Evolutionary conservation across 2,113 vertebrate species (phyloP), one percentile per base, ranked within the genome.

Genomic region (Tetraodon nigroviridis): DNA sequence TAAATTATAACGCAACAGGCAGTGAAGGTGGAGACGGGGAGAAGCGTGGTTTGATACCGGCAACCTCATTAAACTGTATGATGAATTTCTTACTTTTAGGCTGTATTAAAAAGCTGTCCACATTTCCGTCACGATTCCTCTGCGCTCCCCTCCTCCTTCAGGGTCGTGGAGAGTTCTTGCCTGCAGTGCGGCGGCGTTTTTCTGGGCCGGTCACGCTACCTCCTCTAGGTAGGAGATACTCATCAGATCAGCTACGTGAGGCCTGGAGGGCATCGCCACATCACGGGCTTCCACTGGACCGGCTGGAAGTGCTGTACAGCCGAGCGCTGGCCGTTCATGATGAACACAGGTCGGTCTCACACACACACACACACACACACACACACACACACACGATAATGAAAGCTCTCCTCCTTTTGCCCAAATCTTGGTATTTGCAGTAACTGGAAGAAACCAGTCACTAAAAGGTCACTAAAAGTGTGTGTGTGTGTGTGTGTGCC

Each of bases 161-260:
- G 87, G 48, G 47, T 65, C 78, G 59, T 6, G 73, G 74, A 29
- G 79, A 79, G 5, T 83, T 87, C 4, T 62, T 84, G 12, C 79
- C 82, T 3, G 48, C 21, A 5, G 81, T 93, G 51, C 79, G 85
- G 37, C 88, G 92, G 5, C 86, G 89, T 19, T 94, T 90, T 71
- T 96, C 93, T 0, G 93, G 93, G 18, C 86, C 84, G 0, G 75
- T 91, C 3, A 7, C 90, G 58, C 85, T 94, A 20, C 93, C 93
- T 0, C 87, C 89, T 0, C 44, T 93, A 42, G 82, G 82, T 0
- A 87, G 87, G 70, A 84, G 87, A 51, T 90, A 90, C 21, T 84
- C 88, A 2, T 44, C 51, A 21, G 93, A 94, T 10, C 64, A 14
- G 17, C 50, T 49, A 0, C 20, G 0, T 41, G 76, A 89, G 32